Conservation (phyloP, 2,113 vertebrate genomes). For the Bubo scandiacus region DNA sequence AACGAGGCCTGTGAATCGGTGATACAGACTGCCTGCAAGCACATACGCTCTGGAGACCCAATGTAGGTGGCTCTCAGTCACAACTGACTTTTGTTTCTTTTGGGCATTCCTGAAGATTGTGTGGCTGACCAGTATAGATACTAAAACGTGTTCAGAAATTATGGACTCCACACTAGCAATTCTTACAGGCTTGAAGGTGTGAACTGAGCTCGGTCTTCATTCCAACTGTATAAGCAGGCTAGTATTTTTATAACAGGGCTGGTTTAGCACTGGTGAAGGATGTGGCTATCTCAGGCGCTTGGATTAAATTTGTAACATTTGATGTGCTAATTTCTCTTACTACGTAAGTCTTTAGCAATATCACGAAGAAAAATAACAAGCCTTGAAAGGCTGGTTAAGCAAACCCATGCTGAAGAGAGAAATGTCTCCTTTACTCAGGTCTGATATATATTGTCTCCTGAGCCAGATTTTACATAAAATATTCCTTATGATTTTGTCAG, state of each 20-base stretch:
- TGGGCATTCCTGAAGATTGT: not conserved
- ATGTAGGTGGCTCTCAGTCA: constrained; percentile 81
- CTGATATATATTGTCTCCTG: not conserved
- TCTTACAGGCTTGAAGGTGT: not conserved
- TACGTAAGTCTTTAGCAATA: rapidly evolving
- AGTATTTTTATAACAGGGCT: not conserved
- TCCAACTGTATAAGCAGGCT: not conserved
- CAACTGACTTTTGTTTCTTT: no score
- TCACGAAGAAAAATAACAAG: not conserved
- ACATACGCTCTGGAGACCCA: constrained; percentile 94
- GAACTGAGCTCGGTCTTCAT: rapidly evolving
- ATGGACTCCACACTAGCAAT: not conserved
- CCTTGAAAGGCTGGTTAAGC: not conserved
- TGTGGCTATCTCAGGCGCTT: not conserved
- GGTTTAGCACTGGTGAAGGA: not conserved
- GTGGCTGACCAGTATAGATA: not conserved
- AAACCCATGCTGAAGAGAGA: not conserved
- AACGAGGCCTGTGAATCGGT: constrained; percentile 97
- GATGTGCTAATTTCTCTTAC: not conserved
- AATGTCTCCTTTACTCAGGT: not conserved
- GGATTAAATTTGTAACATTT: not conserved
- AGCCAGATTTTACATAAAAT: not conserved
- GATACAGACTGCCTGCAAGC: constrained; percentile 97
- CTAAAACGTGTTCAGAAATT: not conserved
- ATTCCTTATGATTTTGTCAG: not conserved